These are phyloP conservation scores for Cyprinella venusta DNA, from an alignment of 2,797 vertebrate genomes.

Conservation along the genomic window DNA sequence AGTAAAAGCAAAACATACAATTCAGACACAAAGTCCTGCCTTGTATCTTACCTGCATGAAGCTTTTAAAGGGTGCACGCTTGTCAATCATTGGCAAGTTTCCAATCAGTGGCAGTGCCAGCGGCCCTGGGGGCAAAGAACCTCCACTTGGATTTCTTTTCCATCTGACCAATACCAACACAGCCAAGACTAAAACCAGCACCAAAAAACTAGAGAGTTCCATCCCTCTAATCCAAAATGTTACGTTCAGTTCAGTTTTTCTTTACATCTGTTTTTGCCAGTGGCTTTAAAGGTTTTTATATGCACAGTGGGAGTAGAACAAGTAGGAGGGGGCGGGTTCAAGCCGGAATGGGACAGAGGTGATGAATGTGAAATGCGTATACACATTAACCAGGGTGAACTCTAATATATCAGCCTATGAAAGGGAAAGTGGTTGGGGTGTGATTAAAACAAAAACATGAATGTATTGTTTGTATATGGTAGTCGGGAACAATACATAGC, in stretches of 20 bases:
- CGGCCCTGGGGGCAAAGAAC: conserved; percentile 70
- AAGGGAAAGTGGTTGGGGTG: too few species aligned
- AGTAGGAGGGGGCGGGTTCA: background rate
- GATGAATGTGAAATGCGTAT: conserved; percentile 32
- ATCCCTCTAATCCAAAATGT: conserved; percentile 36
- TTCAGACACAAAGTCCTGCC: too few species aligned
- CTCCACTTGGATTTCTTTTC: conserved; percentile 36
- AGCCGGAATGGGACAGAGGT: conserved; percentile 37
- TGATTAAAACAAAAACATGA: too few species aligned
- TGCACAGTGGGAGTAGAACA: conserved; percentile 17
- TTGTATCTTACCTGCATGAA: conserved; percentile 64
- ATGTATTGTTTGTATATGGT: too few species aligned
- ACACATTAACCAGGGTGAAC: background rate
- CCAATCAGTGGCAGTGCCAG: conserved; percentile 69
- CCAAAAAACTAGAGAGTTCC: conserved; percentile 50
- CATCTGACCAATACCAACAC: conserved; percentile 61
- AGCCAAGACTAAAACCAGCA: conserved; percentile 50
- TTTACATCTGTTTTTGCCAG: background rate
- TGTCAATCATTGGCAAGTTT: conserved; percentile 69
- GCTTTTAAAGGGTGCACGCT: conserved; percentile 66
- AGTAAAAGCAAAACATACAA: too few species aligned
- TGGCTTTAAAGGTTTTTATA: background rate
- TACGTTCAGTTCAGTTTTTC: background rate
- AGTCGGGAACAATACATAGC: too few species aligned
- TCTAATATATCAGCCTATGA: background rate